Evolutionary conservation across 1,140 invertebrate genomes (phyloP).

Genomic region (Micrasema minimum): DNA sequence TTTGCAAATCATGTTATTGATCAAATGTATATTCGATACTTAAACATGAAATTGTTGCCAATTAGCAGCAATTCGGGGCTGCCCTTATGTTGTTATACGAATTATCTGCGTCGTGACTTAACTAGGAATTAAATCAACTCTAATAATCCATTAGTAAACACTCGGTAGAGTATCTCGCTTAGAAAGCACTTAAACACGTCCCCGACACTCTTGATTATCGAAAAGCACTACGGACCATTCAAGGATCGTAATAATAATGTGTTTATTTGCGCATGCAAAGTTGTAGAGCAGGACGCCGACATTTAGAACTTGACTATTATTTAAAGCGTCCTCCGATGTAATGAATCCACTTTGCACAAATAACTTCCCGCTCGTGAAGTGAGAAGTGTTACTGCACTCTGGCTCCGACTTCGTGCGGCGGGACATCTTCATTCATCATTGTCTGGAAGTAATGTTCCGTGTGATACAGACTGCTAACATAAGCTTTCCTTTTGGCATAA

Average conservation of each 20-base stretch:
- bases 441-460: slow-evolving; percentile 24
- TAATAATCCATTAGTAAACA: slow-evolving; percentile 42
- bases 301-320: neutral
- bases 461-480: neutral
- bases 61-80: neutral
- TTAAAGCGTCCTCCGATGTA: neutral
- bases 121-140: slow-evolving; percentile 8
- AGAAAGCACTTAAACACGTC: slow-evolving; percentile 32
- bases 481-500: slow-evolving; percentile 1
- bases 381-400: neutral
- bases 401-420: too few species aligned
- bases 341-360: slow-evolving; percentile 29
- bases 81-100: neutral
- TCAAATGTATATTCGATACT: too few species aligned
- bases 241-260: too few species aligned
- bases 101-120: neutral
- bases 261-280: too few species aligned
- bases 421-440: neutral
- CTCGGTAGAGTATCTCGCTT: slow-evolving; percentile 7
- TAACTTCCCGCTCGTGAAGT: slow-evolving; percentile 8
- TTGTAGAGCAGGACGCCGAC: neutral
- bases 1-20: too few species aligned
- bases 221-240: slow-evolving; percentile 2
- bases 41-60: too few species aligned
- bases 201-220: slow-evolving; percentile 17